phyloP scores from a whole-genome alignment of 2,888 invertebrate species.

The Hypolimnas misippus region DNA sequence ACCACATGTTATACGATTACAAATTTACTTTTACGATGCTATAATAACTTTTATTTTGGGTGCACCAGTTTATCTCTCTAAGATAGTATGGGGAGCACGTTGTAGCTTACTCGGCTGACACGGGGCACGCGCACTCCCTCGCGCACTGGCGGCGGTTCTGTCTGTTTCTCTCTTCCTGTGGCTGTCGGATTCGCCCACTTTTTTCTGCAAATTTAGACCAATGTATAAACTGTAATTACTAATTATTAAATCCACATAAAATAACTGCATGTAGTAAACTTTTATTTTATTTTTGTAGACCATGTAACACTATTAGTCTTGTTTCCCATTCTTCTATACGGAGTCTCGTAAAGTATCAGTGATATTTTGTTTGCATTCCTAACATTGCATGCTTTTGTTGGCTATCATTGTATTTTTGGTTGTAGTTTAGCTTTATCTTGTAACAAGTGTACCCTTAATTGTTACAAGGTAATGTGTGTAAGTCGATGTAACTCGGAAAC shows the following conservation, averaged over 20 bases:
- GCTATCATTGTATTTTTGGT: constrained; percentile 20
- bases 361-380: constrained; percentile 22
- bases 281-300: constrained; percentile 43
- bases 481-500: constrained; percentile 30
- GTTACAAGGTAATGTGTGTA: constrained; percentile 35
- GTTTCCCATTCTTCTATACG: not conserved
- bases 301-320: constrained; percentile 46
- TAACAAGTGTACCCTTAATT: constrained; percentile 31
- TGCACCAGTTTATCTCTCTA: constrained; percentile 67
- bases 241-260: constrained; percentile 23
- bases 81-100: constrained; percentile 75
- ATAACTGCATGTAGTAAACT: constrained; percentile 42
- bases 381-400: constrained; percentile 40
- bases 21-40: constrained; percentile 58
- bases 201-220: constrained; percentile 59
- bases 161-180: constrained; percentile 85
- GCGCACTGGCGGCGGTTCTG: constrained; percentile 83
- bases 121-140: constrained; percentile 75
- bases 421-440: constrained; percentile 33
- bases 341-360: not conserved
- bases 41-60: constrained; percentile 62
- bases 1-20: constrained; percentile 73
- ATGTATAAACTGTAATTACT: constrained; percentile 31
- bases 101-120: constrained; percentile 75
- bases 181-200: constrained; percentile 80